Evolutionary conservation across 2,113 vertebrate genomes (phyloP).

Genomic region (Pardalotus punctatus): DNA sequence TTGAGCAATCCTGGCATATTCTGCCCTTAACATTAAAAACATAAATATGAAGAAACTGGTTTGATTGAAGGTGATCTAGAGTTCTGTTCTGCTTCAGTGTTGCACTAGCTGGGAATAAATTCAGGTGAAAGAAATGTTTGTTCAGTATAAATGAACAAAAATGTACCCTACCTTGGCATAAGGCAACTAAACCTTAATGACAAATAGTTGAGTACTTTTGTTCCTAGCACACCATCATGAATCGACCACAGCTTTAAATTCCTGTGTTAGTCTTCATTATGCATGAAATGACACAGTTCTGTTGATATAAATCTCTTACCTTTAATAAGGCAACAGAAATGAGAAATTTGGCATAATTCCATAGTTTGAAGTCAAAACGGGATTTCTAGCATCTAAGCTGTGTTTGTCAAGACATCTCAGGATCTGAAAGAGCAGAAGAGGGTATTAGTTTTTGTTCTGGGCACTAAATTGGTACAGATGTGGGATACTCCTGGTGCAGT

Average conservation of each 20-base stretch:
- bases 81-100: conserved; percentile 26
- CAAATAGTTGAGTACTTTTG: background rate
- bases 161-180: background rate
- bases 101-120: background rate
- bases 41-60: background rate
- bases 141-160: conserved; percentile 30
- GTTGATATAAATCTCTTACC: background rate
- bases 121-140: conserved; percentile 7
- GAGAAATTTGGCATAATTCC: background rate
- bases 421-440: background rate
- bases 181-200: background rate
- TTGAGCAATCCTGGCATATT: background rate
- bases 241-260: background rate
- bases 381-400: background rate
- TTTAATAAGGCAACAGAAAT: background rate
- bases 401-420: background rate
- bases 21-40: background rate
- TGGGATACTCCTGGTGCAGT: background rate
- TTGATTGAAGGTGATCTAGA: background rate
- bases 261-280: background rate
- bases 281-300: background rate
- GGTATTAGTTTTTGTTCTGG: background rate
- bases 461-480: background rate
- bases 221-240: background rate
- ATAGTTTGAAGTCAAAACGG: background rate